A percentile compares a stretch with the other conserved stretches of the same genome.
Evolutionary conservation across 2,797 vertebrate genomes (phyloP).

Genomic region (Phrynocephalus forsythii): DNA sequence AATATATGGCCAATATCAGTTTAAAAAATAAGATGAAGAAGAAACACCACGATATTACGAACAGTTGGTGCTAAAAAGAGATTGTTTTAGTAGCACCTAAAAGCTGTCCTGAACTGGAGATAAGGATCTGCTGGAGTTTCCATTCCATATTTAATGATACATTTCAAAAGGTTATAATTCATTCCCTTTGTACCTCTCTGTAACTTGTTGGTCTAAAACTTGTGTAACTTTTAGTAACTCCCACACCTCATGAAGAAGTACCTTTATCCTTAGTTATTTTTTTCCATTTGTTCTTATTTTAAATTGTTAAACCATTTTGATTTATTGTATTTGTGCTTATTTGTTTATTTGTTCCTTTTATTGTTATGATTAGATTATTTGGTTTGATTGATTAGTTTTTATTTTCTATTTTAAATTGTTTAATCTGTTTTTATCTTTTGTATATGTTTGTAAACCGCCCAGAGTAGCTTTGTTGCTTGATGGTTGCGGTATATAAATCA

Average conservation of each 20-base stretch:
- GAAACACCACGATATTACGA: conserved; percentile 15
- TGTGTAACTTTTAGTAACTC: conserved; percentile 27
- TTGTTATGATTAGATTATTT: too few relatives aligned
- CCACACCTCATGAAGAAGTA: not conserved
- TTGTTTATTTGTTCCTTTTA: too few relatives aligned
- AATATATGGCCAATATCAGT: conserved; percentile 22
- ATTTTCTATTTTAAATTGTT: too few relatives aligned
- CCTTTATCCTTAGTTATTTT: not conserved
- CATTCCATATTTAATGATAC: conserved; percentile 27
- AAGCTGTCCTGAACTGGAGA: conserved; percentile 14
- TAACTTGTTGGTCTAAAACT: conserved; percentile 13
- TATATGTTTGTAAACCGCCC: too few relatives aligned
- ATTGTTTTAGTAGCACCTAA: conserved; percentile 40
- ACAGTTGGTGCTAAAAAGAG: conserved; percentile 28
- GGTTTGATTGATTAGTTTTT: too few relatives aligned
- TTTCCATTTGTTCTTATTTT: too few relatives aligned
- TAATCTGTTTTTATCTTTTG: too few relatives aligned
- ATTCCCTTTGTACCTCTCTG: conserved; percentile 20
- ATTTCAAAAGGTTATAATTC: conserved; percentile 9
- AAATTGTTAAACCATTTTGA: too few relatives aligned
- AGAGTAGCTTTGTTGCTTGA: too few relatives aligned
- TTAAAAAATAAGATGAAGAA: not conserved
- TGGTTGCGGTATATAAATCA: too few relatives aligned
- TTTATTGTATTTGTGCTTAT: too few relatives aligned
- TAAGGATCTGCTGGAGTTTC: conserved; percentile 15